Conservation (phyloP, 2,888 invertebrate genomes). For the Nomada flava region DNA sequence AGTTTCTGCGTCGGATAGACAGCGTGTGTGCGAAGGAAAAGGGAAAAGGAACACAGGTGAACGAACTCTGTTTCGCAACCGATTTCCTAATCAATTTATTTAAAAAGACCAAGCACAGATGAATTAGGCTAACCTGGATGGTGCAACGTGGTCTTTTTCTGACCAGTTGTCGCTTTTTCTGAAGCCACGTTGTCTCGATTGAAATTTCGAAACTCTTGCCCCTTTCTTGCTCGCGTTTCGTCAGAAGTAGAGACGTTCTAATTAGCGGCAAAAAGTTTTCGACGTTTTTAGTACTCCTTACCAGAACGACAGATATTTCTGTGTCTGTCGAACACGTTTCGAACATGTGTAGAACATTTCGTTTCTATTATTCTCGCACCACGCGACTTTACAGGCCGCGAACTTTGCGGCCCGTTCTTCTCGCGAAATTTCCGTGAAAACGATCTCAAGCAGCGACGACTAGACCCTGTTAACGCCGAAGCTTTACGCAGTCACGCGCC, state of each 20-base stretch:
- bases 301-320: not conserved
- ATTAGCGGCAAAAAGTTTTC: not conserved
- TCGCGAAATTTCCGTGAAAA: constrained; percentile 52
- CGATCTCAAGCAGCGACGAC: constrained; percentile 60
- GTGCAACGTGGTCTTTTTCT: constrained; percentile 14
- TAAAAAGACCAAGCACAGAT: constrained; percentile 29
- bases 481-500: constrained; percentile 80
- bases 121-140: constrained; percentile 25
- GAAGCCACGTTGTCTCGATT: not conserved
- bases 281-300: not conserved
- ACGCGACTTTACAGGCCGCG: constrained; percentile 51
- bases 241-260: not conserved
- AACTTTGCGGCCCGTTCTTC: constrained; percentile 27
- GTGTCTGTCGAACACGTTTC: not conserved
- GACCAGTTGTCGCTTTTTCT: constrained; percentile 12
- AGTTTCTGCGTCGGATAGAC: not conserved
- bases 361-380: constrained; percentile 11
- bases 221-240: not conserved
- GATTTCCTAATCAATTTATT: constrained; percentile 46
- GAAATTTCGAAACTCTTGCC: constrained; percentile 20
- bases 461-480: constrained; percentile 75
- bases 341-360: not conserved
- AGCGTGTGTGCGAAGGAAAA: constrained; percentile 11
- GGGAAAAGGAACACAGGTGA: constrained; percentile 26
- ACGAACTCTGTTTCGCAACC: constrained; percentile 28